phyloP scores from a whole-genome alignment of 2,113 vertebrate genomes.

The Myrmecophaga tridactyla region DNA sequence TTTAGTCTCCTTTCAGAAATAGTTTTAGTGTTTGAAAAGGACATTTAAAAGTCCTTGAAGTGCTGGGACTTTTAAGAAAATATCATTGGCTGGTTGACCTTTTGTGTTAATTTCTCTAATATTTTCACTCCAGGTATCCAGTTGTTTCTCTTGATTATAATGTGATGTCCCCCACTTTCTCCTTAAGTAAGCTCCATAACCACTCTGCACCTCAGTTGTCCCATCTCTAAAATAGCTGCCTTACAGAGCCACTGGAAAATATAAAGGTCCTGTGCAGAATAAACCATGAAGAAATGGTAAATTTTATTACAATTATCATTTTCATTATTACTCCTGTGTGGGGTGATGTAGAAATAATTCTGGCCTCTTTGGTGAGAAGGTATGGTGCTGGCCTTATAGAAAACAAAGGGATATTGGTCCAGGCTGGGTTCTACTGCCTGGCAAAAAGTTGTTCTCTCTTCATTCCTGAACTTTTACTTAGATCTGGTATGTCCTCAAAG shows the following conservation, averaged over 20 bases:
- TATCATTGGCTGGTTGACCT: not conserved
- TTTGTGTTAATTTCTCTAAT: not conserved
- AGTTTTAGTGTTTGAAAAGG: not conserved
- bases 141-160: not conserved
- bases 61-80: not conserved
- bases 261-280: not conserved
- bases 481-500: not conserved
- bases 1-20: slow-evolving; percentile 26
- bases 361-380: not conserved
- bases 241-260: not conserved
- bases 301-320: not conserved
- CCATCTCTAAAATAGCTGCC: not conserved
- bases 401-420: not conserved
- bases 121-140: not conserved
- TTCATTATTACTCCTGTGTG: not conserved
- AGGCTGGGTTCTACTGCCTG: not conserved
- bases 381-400: not conserved
- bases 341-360: not conserved
- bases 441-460: slow-evolving; percentile 4
- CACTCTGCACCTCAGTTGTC: not conserved
- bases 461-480: not conserved
- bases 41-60: not conserved
- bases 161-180: not conserved
- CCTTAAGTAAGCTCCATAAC: not conserved
- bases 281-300: not conserved